A percentile compares a stretch with the other conserved stretches of the same genome.
Conservation (phyloP, 2,888 invertebrate genomes). For the Alitta virens region DNA sequence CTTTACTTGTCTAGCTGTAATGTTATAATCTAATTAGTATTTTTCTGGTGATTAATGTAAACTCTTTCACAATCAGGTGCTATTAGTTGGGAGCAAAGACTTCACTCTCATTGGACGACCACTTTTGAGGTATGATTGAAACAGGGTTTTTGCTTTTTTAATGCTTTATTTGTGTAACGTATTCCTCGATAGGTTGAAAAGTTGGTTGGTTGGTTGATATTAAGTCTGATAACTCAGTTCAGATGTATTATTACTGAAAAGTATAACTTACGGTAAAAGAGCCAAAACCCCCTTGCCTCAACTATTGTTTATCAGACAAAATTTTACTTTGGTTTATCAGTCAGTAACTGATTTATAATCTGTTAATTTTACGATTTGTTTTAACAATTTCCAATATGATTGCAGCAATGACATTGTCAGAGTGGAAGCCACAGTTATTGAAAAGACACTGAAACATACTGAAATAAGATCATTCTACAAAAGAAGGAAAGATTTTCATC, state of each 20-base stretch:
- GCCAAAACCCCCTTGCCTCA: too few relatives aligned
- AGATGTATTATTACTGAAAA: too few relatives aligned
- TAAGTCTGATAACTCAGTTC: too few relatives aligned
- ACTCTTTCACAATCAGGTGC: conserved; percentile 44
- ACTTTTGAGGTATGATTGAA: conserved; percentile 43
- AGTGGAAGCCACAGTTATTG: background rate
- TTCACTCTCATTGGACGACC: conserved; percentile 59
- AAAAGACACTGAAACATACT: background rate
- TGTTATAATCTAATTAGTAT: background rate
- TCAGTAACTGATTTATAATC: too few relatives aligned
- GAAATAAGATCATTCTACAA: background rate
- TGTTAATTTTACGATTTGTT: too few relatives aligned
- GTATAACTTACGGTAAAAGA: too few relatives aligned
- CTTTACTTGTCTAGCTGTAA: background rate
- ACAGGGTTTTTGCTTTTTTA: background rate
- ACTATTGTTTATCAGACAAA: too few relatives aligned
- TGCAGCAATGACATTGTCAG: background rate
- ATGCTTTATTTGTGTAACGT: background rate
- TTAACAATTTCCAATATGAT: too few relatives aligned
- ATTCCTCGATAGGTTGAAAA: background rate
- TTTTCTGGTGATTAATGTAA: background rate
- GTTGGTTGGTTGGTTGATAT: too few relatives aligned
- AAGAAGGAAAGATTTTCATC: background rate
- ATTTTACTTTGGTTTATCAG: too few relatives aligned
- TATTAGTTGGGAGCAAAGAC: conserved; percentile 57